Evolutionary conservation across 35 echinoderm and acorn worm species (phyloP).

Genomic region (Strongylocentrotus purpuratus): DNA sequence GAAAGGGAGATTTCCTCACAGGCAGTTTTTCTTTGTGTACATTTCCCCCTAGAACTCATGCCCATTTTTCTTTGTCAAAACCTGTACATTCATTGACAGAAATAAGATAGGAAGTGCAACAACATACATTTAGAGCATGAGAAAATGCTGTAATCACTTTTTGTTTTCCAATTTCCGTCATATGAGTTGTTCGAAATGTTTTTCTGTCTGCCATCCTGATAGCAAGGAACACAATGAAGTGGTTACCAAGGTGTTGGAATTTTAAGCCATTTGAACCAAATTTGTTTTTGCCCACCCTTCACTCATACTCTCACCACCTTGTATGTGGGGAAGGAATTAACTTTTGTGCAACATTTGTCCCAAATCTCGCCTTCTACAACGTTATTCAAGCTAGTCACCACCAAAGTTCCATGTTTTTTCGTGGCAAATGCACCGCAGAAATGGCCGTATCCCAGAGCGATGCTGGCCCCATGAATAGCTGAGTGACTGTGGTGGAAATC

Average conservation of each 20-base stretch:
- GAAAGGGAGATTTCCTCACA: too few species aligned
- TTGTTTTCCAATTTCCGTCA: too few species aligned
- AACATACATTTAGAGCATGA: neutral
- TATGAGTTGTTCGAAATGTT: neutral
- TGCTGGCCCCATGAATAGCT: neutral
- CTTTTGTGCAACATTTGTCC: conserved; percentile 30
- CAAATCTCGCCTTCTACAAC: conserved; percentile 13
- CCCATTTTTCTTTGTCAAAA: too few species aligned
- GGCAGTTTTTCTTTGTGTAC: too few species aligned
- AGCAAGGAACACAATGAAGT: neutral
- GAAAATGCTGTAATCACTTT: neutral
- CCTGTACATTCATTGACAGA: too few species aligned
- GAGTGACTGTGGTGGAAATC: conserved; percentile 20
- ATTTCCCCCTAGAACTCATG: too few species aligned
- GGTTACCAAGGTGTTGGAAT: neutral
- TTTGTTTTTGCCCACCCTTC: neutral
- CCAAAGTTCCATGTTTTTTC: neutral
- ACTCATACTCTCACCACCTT: neutral
- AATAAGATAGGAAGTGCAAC: too few species aligned
- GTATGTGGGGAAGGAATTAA: conserved; percentile 22
- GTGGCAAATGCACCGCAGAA: neutral
- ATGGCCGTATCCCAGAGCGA: conserved; percentile 22
- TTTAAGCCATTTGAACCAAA: neutral
- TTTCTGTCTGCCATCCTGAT: neutral
- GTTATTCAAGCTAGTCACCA: neutral